A percentile compares a stretch with the other conserved stretches of the same genome.
Evolutionary conservation across 2,888 invertebrate genomes (phyloP).

Genomic region (Pelosia muscerda): DNA sequence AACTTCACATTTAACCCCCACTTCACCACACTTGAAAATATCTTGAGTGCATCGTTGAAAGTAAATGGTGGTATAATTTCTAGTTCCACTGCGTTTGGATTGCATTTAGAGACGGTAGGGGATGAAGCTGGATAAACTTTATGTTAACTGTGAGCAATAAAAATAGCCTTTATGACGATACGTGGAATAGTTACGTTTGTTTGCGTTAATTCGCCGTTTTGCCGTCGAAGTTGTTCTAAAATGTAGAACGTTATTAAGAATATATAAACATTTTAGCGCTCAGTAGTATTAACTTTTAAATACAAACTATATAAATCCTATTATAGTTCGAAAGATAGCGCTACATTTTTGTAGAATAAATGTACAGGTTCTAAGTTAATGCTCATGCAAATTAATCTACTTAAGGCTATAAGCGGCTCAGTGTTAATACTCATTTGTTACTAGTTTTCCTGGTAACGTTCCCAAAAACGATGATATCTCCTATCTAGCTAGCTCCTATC

Average conservation of each 20-base stretch:
- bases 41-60: slow-evolving; percentile 85
- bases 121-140: slow-evolving; percentile 83
- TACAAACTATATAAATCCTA: too few relatives aligned
- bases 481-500: too few relatives aligned
- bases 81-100: slow-evolving; percentile 81
- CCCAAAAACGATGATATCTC: too few relatives aligned
- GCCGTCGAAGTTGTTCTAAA: slow-evolving; percentile 57
- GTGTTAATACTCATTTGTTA: too few relatives aligned
- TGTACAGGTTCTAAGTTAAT: too few relatives aligned
- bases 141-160: slow-evolving; percentile 83
- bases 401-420: too few relatives aligned
- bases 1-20: slow-evolving; percentile 73
- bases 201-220: slow-evolving; percentile 68
- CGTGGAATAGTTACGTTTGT: slow-evolving; percentile 82
- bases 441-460: too few relatives aligned
- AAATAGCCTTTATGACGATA: slow-evolving; percentile 85
- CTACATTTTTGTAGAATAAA: too few relatives aligned
- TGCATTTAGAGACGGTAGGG: slow-evolving; percentile 82
- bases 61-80: slow-evolving; percentile 83
- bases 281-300: too few relatives aligned
- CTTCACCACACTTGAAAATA: slow-evolving; percentile 73
- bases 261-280: too few relatives aligned
- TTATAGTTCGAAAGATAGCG: too few relatives aligned
- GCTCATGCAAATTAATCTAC: too few relatives aligned
- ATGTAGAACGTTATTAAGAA: slow-evolving; percentile 39